Conservation (phyloP, 2,113 vertebrate genomes). For the Canis aureus region DNA sequence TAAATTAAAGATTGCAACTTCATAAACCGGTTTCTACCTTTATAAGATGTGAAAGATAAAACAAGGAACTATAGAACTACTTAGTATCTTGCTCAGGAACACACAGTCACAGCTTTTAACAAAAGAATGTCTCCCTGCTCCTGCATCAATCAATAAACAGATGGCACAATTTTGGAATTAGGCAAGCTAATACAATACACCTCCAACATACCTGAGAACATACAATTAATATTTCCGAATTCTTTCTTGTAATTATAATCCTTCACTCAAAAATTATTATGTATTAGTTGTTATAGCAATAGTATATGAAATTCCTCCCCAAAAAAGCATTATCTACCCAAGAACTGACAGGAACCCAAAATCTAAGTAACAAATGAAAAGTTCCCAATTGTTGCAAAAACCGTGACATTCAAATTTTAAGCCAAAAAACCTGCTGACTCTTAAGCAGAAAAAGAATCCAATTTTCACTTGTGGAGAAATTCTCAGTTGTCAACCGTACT, state of each 20-base stretch:
- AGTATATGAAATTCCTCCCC: not conserved
- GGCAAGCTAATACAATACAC: not conserved
- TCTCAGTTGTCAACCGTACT: not conserved
- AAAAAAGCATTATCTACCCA: not conserved
- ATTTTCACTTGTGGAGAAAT: not conserved
- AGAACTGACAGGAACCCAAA: not conserved
- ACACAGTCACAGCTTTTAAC: slow-evolving; percentile 44
- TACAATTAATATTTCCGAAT: not conserved
- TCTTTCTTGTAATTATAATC: not conserved
- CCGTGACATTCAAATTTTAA: slow-evolving; percentile 44
- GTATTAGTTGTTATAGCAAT: not conserved
- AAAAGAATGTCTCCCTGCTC: not conserved
- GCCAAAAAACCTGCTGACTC: not conserved
- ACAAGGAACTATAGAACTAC: slow-evolving; percentile 43
- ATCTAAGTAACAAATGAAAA: not conserved
- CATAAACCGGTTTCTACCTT: not conserved
- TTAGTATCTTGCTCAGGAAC: not conserved
- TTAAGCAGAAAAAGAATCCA: not conserved
- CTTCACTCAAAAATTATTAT: slow-evolving; percentile 30
- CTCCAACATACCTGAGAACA: slow-evolving; percentile 4
- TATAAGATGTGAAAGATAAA: slow-evolving; percentile 32
- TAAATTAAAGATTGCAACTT: slow-evolving; percentile 32
- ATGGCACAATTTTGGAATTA: not conserved
- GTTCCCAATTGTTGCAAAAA: slow-evolving; percentile 42
- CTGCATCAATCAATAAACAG: not conserved